Evolutionary conservation across 2,888 invertebrate species (phyloP).

Genomic region (Dryobota labecula): DNA sequence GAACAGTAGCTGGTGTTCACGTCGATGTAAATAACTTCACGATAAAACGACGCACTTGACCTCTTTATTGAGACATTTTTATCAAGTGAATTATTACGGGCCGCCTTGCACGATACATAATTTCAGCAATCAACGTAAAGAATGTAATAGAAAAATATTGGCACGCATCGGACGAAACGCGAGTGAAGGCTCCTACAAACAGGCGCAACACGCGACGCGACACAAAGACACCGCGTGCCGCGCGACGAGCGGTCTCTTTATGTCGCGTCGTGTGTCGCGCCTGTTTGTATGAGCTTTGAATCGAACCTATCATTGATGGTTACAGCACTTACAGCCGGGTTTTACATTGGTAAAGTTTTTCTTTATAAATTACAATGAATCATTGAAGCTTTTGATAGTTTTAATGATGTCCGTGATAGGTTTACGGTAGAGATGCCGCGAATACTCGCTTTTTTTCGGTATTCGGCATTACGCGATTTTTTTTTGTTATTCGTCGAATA

Average conservation of each 20-base stretch:
- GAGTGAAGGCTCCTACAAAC: too few species aligned
- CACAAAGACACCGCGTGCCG: too few species aligned
- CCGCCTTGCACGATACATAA: constrained; percentile 64
- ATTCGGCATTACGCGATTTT: too few species aligned
- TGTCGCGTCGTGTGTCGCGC: too few species aligned
- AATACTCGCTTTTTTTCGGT: too few species aligned
- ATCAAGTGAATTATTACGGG: constrained; percentile 74
- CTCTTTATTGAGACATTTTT: constrained; percentile 81
- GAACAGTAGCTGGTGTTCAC: constrained; percentile 68
- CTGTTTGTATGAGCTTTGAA: too few species aligned
- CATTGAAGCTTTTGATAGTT: constrained; percentile 20
- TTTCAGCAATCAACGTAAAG: constrained; percentile 61
- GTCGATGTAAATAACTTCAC: constrained; percentile 72
- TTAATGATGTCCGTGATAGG: constrained; percentile 20
- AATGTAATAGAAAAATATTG: constrained; percentile 68
- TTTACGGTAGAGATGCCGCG: constrained; percentile 3
- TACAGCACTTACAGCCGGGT: constrained; percentile 26
- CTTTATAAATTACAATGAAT: neutral
- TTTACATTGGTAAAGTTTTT: neutral
- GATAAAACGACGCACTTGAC: constrained; percentile 82
- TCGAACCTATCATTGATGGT: constrained; percentile 20
- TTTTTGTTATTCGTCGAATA: too few species aligned
- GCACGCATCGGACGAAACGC: constrained; percentile 54
- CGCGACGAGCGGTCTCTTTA: too few species aligned
- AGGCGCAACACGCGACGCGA: too few species aligned